A percentile compares a stretch with the other conserved stretches of the same genome.
Conservation (phyloP, 1,140 invertebrate species). For the Pogonognathellus flavescens region DNA sequence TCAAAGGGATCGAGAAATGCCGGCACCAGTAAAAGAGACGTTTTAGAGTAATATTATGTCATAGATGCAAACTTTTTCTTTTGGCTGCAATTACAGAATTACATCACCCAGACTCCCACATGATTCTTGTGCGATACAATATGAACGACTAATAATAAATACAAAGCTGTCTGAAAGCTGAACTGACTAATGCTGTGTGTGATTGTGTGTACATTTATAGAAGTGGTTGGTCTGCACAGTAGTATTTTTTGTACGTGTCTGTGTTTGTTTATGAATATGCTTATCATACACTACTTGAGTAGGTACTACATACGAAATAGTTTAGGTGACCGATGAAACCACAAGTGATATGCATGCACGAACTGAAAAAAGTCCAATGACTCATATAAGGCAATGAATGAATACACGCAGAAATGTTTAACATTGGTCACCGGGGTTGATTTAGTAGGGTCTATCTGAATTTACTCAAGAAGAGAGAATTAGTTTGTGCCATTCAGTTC, state of each 20-base stretch:
- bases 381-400: not conserved
- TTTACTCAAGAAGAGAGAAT: not conserved
- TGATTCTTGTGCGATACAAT: not conserved
- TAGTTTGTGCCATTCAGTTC: not conserved
- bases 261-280: not conserved
- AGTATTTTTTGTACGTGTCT: not conserved
- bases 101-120: constrained; percentile 32
- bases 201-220: constrained; percentile 25
- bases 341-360: not conserved
- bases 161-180: not conserved
- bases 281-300: not conserved
- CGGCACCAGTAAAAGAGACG: too few relatives aligned
- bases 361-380: constrained; percentile 40
- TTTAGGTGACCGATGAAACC: constrained; percentile 19
- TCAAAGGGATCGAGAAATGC: too few relatives aligned
- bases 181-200: constrained; percentile 11
- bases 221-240: constrained; percentile 10
- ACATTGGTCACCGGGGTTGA: too few relatives aligned
- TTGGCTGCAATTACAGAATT: not conserved
- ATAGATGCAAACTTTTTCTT: too few relatives aligned
- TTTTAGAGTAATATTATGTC: too few relatives aligned
- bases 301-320: not conserved
- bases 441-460: not conserved
- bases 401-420: constrained; percentile 4
- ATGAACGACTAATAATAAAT: not conserved